phyloP scores from a whole-genome alignment of 2,888 invertebrate genomes.

The Abrostola tripartita region DNA sequence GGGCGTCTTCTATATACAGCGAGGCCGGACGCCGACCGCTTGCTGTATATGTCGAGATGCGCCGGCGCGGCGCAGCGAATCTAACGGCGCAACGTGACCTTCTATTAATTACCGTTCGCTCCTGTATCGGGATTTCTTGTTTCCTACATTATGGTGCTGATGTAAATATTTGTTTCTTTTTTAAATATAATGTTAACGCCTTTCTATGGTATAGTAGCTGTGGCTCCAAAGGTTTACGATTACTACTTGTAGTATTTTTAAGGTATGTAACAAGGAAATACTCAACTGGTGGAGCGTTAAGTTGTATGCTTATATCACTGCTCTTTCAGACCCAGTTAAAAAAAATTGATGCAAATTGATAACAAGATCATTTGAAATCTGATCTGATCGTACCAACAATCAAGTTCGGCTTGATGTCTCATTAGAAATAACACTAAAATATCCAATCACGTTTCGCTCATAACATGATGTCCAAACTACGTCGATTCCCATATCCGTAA shows the following conservation, averaged over 20 bases:
- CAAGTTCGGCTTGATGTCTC: neutral
- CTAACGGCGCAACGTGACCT: constrained; percentile 80
- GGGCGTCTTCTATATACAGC: constrained; percentile 72
- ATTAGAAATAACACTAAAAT: constrained; percentile 29
- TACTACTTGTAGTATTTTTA: too few relatives aligned
- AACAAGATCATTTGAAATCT: too few relatives aligned
- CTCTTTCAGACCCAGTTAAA: too few relatives aligned
- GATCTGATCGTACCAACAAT: too few relatives aligned
- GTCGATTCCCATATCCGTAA: constrained; percentile 16
- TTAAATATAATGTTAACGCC: neutral
- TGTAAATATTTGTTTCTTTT: constrained; percentile 24
- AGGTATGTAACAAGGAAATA: too few relatives aligned
- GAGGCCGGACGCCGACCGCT: constrained; percentile 72
- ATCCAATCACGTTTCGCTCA: constrained; percentile 13
- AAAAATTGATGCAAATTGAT: too few relatives aligned
- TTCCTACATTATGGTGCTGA: constrained; percentile 54
- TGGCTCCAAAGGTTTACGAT: too few relatives aligned
- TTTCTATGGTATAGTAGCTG: neutral
- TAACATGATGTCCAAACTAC: constrained; percentile 31
- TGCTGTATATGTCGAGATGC: constrained; percentile 79
- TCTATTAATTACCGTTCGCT: constrained; percentile 85
- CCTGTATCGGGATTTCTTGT: constrained; percentile 71
- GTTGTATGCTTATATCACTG: too few relatives aligned
- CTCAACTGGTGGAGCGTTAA: too few relatives aligned
- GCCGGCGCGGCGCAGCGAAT: constrained; percentile 71